phyloP scores from a whole-genome alignment of 1,140 invertebrate species.

The Drosophila pseudoananassae region DNA sequence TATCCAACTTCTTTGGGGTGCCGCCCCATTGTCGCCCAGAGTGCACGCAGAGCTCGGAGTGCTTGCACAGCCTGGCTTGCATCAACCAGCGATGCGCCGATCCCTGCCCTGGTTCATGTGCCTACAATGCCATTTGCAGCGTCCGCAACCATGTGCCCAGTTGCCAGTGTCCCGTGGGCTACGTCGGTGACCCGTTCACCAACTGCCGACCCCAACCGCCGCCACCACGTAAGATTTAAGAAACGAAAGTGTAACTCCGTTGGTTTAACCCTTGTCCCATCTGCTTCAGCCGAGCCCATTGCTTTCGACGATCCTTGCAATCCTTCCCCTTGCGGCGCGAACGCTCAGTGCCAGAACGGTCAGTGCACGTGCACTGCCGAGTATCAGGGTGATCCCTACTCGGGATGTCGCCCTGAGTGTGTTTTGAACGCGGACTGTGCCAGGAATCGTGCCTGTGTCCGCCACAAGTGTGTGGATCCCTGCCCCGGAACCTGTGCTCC shows the following conservation, averaged over 20 bases:
- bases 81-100: conserved; percentile 86
- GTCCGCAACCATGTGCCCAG: conserved; percentile 88
- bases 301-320: conserved; percentile 85
- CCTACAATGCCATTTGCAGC: conserved; percentile 87
- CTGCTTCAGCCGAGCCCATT: conserved; percentile 81
- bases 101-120: conserved; percentile 87
- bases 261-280: conserved; percentile 8
- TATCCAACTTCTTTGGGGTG: conserved; percentile 85
- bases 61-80: conserved; percentile 85
- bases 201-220: conserved; percentile 63
- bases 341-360: conserved; percentile 87
- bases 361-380: conserved; percentile 86
- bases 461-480: conserved; percentile 88
- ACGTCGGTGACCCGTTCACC: conserved; percentile 88
- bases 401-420: conserved; percentile 78
- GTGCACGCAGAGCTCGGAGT: conserved; percentile 86
- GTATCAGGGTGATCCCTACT: conserved; percentile 86
- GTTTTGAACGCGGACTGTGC: conserved; percentile 85
- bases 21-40: conserved; percentile 87
- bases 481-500: conserved; percentile 88
- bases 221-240: conserved; percentile 46
- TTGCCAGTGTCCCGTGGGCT: conserved; percentile 88
- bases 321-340: conserved; percentile 89
- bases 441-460: conserved; percentile 86
- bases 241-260: background rate